Evolutionary conservation across 2,797 vertebrate species (phyloP), one percentile per base, ranked within the genome.

Genomic region (Melanotaenia parkinsoni): DNA sequence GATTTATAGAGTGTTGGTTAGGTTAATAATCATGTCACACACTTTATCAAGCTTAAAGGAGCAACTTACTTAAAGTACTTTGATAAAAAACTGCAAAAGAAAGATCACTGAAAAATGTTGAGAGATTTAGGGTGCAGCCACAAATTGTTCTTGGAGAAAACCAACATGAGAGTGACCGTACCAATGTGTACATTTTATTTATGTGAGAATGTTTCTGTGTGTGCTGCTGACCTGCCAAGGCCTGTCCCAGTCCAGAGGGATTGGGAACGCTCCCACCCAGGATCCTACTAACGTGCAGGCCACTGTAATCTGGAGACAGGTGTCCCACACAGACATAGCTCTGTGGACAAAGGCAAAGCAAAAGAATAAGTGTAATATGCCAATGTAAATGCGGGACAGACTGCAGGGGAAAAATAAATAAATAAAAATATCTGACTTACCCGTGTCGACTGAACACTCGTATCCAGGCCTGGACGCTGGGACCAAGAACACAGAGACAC

Each of bases 371-470:
- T 45, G 7, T 9, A 16, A 59, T 32, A 20, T 61, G 20, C 10
- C 10, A 8, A 28, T 33, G 32, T n/a, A 35, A n/a, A 5, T 37
- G 22, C 22, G 10, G 4, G 50, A 18, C 47, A 28, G 26, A 71
- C 7, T 20, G n/a, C 22, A n/a, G 18, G 47, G 22, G 1, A 2
- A 40, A 40, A 4, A 24, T 12, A 5, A 30, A 30, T 30, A 16
- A 47, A 26, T 45, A 13, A 18, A 4, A 20, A 59, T 45, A 51
- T 50, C 13, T 8, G 47, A 89, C 92, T 91, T 88, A 99, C 98
- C 98, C 98, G 35, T 98, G 97, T 79, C 96, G 96, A 92, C 95
- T 99, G 91, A 99, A 99, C 50, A 99, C 97, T 67, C 96, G 94
- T 74, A 99, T 95, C 98, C 98, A 99, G 0, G 96, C 95, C 83